Base-by-base conservation (phyloP, 2,797 vertebrate genomes). In the Cercopithecus mitis region DNA sequence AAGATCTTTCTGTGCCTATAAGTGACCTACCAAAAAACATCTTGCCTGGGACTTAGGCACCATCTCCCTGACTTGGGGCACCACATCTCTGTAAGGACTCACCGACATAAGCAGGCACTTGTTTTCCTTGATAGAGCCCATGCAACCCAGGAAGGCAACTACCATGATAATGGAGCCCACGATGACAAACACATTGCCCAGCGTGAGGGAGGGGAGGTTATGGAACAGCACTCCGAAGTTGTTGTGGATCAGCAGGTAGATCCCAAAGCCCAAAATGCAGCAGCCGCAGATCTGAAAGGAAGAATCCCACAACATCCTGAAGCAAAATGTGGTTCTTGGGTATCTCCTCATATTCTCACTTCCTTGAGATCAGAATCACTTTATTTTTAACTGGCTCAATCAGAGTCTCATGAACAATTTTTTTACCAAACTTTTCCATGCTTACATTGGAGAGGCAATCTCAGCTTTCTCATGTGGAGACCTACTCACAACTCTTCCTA, bases 91-190 rank as follows among this genome's bases (percentile, higher is more conserved):
- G 20, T 8, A 75, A 83, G 50, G 45, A 98, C 98, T 98, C 91
- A 98, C 98, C 80, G 98, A 98, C 94, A 98, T 97, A 61, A 98
- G 98, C 89, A 98, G 94, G 50, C 98, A 98, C 52, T 98, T 98
- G 90, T 98, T 98, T 76, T 98, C 98, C 92, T 98, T 98, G 92
- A 98, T 98, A 39, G 98, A 98, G 30, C 98, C 98, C 97, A 98
- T 98, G 96, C 98, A 98, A 50, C 98, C 98, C 70, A 98, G 90
- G 88, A 98, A 98, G 41, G 98, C 98, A 58, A 98, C 98, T 64
- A 98, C 98, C 98, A 98, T 98, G 83, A 98, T 98, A 81, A 98
- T 90, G 20, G 97, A 98, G 45, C 98, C 98, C 93, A 98, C 98
- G 0, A 98, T 96, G 97, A 98, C 61, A 2, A 98, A 91, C 4